Evolutionary conservation across 2,113 vertebrate species (phyloP).

Genomic region (Alectura lathami): DNA sequence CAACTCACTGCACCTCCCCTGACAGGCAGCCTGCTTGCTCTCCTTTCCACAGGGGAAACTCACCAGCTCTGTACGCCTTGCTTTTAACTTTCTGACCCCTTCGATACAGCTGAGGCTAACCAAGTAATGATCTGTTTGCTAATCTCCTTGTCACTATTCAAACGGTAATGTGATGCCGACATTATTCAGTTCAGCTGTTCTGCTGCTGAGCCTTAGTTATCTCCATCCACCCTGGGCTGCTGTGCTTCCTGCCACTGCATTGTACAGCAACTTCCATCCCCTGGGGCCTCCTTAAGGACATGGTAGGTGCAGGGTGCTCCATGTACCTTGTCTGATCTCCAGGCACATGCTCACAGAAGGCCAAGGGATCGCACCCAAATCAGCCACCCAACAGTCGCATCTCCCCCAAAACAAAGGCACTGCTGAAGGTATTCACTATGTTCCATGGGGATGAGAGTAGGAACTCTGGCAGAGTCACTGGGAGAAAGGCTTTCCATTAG

Average conservation of each 20-base stretch:
- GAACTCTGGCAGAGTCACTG: neutral
- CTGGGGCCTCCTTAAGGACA: neutral
- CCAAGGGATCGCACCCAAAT: neutral
- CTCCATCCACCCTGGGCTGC: neutral
- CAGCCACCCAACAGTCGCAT: neutral
- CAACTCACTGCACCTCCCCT: neutral
- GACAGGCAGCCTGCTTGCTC: neutral
- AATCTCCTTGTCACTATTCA: neutral
- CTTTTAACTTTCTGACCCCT: slow-evolving; percentile 14
- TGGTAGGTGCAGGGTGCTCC: neutral
- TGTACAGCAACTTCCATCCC: neutral
- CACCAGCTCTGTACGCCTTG: neutral
- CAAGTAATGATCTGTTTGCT: slow-evolving; percentile 4
- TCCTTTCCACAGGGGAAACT: neutral
- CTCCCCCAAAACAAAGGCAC: neutral
- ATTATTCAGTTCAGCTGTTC: slow-evolving; percentile 25
- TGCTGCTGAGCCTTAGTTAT: neutral
- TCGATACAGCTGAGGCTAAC: neutral
- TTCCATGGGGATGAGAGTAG: neutral
- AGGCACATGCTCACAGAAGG: neutral
- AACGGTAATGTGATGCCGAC: neutral
- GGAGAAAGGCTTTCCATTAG: neutral
- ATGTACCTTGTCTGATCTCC: neutral
- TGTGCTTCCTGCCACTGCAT: neutral
- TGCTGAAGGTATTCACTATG: neutral